Conservation (phyloP, 2,888 invertebrate genomes). For the Melitaea athalia region DNA sequence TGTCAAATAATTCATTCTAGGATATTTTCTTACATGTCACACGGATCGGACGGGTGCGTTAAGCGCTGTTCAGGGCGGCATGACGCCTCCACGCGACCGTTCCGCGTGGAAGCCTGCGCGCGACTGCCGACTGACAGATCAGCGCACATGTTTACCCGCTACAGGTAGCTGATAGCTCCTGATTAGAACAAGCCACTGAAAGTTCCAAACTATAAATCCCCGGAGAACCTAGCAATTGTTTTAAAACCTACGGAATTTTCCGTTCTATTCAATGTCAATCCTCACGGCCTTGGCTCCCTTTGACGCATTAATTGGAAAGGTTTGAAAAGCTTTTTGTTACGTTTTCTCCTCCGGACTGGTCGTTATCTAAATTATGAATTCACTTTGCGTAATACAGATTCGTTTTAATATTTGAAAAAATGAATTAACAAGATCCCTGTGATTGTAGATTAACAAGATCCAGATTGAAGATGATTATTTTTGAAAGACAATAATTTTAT, state of each 20-base stretch:
- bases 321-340: constrained; percentile 18
- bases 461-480: background rate
- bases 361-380: constrained; percentile 21
- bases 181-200: constrained; percentile 58
- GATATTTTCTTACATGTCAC: constrained; percentile 35
- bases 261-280: constrained; percentile 19
- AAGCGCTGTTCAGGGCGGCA: constrained; percentile 57
- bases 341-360: constrained; percentile 13
- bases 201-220: constrained; percentile 54
- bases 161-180: constrained; percentile 79
- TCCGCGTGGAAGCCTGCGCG: constrained; percentile 78
- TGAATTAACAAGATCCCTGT: background rate
- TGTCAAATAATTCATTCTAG: background rate
- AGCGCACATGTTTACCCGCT: constrained; percentile 59
- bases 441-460: background rate
- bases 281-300: constrained; percentile 12
- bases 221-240: constrained; percentile 27
- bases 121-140: constrained; percentile 59
- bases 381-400: background rate
- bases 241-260: constrained; percentile 30
- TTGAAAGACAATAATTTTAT: background rate
- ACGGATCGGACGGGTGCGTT: constrained; percentile 48
- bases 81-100: constrained; percentile 65
- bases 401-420: background rate
- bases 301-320: constrained; percentile 29